Conservation (phyloP, 1,140 invertebrate genomes). For the Zaprionus africanus region DNA sequence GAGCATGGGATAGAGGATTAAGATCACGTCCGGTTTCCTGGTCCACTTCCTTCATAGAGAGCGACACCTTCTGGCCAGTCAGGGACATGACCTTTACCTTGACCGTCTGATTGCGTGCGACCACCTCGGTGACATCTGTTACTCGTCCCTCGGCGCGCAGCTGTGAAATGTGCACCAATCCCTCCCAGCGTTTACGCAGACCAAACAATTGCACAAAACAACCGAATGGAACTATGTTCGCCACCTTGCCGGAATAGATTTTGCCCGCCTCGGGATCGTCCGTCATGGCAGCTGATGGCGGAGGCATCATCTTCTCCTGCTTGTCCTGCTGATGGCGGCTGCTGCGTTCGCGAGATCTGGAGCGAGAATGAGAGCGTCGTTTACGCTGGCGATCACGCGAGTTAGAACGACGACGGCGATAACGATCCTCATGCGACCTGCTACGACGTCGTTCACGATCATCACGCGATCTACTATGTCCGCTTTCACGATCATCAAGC, state of each 20-base stretch:
- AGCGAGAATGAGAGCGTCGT: constrained; percentile 41
- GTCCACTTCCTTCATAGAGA: constrained; percentile 99
- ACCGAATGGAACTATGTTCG: constrained; percentile 98
- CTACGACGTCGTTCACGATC: constrained; percentile 68
- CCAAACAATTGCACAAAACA: constrained; percentile 99
- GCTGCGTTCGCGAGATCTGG: constrained; percentile 64
- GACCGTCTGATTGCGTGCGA: constrained; percentile 95
- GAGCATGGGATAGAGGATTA: constrained; percentile 91
- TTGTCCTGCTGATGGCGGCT: constrained; percentile 25
- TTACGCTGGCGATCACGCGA: constrained; percentile 60
- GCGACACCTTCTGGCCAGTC: constrained; percentile 96
- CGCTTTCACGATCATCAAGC: constrained; percentile 36
- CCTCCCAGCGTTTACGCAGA: constrained; percentile 94
- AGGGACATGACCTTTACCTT: constrained; percentile 96
- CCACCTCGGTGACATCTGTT: constrained; percentile 97
- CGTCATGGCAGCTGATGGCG: constrained; percentile 84
- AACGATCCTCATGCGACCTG: constrained; percentile 66
- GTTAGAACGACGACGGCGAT: constrained; percentile 68
- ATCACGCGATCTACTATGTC: constrained; percentile 42
- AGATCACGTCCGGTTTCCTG: constrained; percentile 97
- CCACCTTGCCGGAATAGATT: constrained; percentile 97
- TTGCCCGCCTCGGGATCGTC: constrained; percentile 88
- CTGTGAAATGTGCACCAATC: constrained; percentile 99
- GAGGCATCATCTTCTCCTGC: constrained; percentile 70
- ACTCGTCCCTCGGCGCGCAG: constrained; percentile 96